Base-by-base conservation (phyloP, 2,113 vertebrate genomes). In the Aviceda subcristata region DNA sequence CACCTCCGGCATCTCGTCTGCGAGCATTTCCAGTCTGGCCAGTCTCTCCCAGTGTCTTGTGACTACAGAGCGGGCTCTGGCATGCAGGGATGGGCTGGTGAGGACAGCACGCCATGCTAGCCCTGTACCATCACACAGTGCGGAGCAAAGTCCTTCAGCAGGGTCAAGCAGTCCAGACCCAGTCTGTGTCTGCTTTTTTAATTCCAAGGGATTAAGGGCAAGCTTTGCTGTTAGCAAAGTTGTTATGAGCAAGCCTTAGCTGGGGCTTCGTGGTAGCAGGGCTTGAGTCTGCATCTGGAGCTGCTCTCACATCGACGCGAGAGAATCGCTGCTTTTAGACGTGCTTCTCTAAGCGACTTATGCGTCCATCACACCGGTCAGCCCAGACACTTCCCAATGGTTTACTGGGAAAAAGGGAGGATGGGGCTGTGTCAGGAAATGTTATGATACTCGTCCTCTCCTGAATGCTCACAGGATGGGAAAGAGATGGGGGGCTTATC, bases 281-380 rank as follows among this genome's bases (percentile, higher is more conserved):
- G n/a, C 41, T 85, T 75, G 38, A 6, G 24, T 62, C n/a, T 27
- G 66, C 62, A 45, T 32, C 29, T 0, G 0, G 51, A 63, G n/a
- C 67, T 83, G 53, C 48, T 73, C 12, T 86, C 2, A 1, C 46
- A 55, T 20, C 18, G 30, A 2, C 2, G 2, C 1, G 6, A 50
- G 51, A 86, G 11, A 20, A 24, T 73, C 0, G 0, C 50, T 66
- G 63, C 75, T 77, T 84, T 55, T 43, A 48, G 51, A 71, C 0
- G 2, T 34, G n/a, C 46, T 90, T 53, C 63, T 71, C 46, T 36
- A 45, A 75, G 36, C 1, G 6, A 74, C 30, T 71, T 71, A 38
- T 0, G 1, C 45, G 11, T 64, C 48, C 26, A 10, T 21, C 0
- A 2, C 18, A 41, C 18, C 1, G 0, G 15, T 60, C 21, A 73